Percentiles rank a stretch among this genome's conserved stretches.
phyloP scores from a whole-genome alignment of 2,113 vertebrate species.

The Pluvialis apricaria region DNA sequence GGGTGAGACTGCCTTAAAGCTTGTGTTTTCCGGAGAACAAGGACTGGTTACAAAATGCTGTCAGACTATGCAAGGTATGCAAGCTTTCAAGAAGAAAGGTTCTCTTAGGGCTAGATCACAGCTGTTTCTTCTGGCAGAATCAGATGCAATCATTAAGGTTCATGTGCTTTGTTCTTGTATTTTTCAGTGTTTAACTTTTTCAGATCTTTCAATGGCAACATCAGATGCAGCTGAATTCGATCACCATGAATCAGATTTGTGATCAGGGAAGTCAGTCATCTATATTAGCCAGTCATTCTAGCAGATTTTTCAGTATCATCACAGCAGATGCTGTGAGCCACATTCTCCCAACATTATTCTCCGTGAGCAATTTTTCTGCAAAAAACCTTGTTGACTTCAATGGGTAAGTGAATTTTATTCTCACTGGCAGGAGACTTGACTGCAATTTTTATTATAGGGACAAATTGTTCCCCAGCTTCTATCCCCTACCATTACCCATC shows the following conservation, averaged over 20 bases:
- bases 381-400: background rate
- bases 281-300: background rate
- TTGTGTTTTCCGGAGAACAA: background rate
- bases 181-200: background rate
- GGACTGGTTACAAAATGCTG: background rate
- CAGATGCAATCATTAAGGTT: background rate
- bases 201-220: background rate
- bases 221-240: background rate
- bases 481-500: background rate
- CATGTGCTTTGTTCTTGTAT: background rate
- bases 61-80: background rate
- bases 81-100: background rate
- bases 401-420: background rate
- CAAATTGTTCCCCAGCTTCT: background rate
- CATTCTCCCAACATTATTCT: background rate
- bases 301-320: background rate
- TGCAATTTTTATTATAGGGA: background rate
- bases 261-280: background rate
- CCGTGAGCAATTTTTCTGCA: background rate
- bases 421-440: background rate
- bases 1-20: background rate
- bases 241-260: background rate
- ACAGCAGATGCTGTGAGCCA: background rate
- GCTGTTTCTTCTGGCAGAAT: background rate
- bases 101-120: background rate